Base-by-base conservation (phyloP, 2,888 invertebrate species). In the Aelia acuminata region DNA sequence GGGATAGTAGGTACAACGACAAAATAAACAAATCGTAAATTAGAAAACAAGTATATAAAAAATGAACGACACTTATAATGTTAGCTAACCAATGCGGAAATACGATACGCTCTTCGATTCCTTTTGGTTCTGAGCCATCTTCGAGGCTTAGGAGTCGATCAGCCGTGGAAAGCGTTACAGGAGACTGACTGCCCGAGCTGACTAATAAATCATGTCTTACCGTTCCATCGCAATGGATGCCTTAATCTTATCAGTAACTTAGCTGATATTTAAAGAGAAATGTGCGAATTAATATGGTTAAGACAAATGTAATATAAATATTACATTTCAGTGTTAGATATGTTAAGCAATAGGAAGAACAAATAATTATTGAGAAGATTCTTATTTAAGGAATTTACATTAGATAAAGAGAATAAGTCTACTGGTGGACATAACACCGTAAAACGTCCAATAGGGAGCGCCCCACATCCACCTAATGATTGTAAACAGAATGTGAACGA, bases 61-160 rank as follows among this genome's bases (percentile, higher is more conserved):
- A 10, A 80, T 80, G 80, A 75, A 39, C 22, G n/a, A 43, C 20
- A 35, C 4, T n/a, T n/a, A 10, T 39, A 8, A 43, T 22, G 43
- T 80, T 80, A 80, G 43, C 43, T 80, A 80, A 80, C 43, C 39
- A 80, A 43, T n/a, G 43, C 80, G 80, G 80, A 80, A 80, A 22
- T 4, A 80, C 10, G 80, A 80, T 11, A 80, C 80, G 80, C 80
- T 80, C 43, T 11, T 43, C 39, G 80, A 43, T 80, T 47, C 80
- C 80, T n/a, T 1, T 47, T 47, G 80, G 39, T 43, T n/a, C 15
- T 43, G n/a, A 80, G 15, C 11, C 15, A 80, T 80, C 80, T 47
- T 47, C 13, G 10, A n/a, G 10, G 43, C 80, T 80, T 80, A 3
- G 43, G n/a, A n/a, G 13, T 2, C 43, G 39, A 80, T n/a, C 80